Base-by-base conservation (phyloP, 2,113 vertebrate species). In the Mohoua ochrocephala region DNA sequence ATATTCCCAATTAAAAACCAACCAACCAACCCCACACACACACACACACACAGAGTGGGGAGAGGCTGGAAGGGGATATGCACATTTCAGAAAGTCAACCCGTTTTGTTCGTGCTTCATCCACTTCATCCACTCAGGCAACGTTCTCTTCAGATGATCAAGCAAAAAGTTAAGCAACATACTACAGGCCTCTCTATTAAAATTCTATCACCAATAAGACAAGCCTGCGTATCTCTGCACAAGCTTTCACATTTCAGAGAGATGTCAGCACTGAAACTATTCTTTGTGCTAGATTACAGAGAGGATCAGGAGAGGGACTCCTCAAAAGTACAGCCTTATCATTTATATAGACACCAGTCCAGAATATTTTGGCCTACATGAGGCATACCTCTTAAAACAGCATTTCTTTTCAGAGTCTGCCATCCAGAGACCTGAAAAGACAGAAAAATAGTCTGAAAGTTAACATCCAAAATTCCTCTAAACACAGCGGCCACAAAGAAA, bases 361-460 rank as follows among this genome's bases (percentile, higher is more conserved):
- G 28, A 63, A 69, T 57, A 78, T 7, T 75, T 87, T 79, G 71
- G 91, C 82, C 90, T 93, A 83, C 75, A 57, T 37, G 75, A 95
- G 86, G 85, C 96, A 93, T 97, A 97, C 97, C 97, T 97, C 96
- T 97, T 93, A 97, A 96, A 97, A 96, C 92, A 91, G 96, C 94
- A 94, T 96, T 96, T 97, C 88, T 96, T 97, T 97, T 97, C 94
- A 97, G 90, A 95, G 92, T 96, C 94, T 97, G 96, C 97, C 96
- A 97, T 97, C 96, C 97, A 97, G 96, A 97, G 91, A 97, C 96
- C 97, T 97, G 93, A 97, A 97, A 97, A 95, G 85, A 97, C 67
- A 97, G 68, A 95, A 93, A 85, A 96, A 92, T 21, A 82, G 57
- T 74, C 88, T 96, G 91, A 86, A 97, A 96, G 60, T 96, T 92